Base-by-base conservation (phyloP, 1,140 invertebrate species). In the Trigoniulus corallinus region DNA sequence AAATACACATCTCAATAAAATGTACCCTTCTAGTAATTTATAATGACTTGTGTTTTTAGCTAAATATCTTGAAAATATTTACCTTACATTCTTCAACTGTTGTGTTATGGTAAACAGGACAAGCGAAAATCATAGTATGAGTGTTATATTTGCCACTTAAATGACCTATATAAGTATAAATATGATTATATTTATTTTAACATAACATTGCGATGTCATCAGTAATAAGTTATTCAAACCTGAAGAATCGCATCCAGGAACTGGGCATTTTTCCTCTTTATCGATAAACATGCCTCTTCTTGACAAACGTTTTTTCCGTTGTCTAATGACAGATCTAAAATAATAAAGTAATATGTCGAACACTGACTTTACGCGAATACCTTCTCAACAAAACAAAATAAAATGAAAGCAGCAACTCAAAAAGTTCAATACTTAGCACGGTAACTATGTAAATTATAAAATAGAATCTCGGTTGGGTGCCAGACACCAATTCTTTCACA, bases 41-140 rank as follows among this genome's bases (percentile, higher is more conserved):
- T 21, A 37, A 27, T 54, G 49, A 46, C 29, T 41, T 34, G n/a
- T 45, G 49, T 40, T 18, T 50, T 48, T 50, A 49, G 45, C 45
- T 22, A 41, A n/a, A 42, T 45, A 2, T 18, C 29, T 26, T 15
- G 48, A n/a, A 34, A 67, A 64, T 27, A 74, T 73, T 62, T 56
- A 81, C 84, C 68, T 82, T 80, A 64, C 88, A 93, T 64, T 84
- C 80, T 52, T 81, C 79, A 12, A 76, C 69, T 13, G 84, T 83
- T 52, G 81, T 80, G 69, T 93, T 94, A 63, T 95, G 89, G 67
- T 85, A 95, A 3, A 81, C 61, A 3, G 88, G 89, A 64, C 91
- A 95, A 12, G 85, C 82, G 62, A 88, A 82, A 41, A 85, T 70
- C 1, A 85, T 85, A 62, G 89, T 88, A 68, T 95, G 89, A 22